Evolutionary conservation across 2,113 vertebrate species (phyloP).

Genomic region (Atractosteus spatula): DNA sequence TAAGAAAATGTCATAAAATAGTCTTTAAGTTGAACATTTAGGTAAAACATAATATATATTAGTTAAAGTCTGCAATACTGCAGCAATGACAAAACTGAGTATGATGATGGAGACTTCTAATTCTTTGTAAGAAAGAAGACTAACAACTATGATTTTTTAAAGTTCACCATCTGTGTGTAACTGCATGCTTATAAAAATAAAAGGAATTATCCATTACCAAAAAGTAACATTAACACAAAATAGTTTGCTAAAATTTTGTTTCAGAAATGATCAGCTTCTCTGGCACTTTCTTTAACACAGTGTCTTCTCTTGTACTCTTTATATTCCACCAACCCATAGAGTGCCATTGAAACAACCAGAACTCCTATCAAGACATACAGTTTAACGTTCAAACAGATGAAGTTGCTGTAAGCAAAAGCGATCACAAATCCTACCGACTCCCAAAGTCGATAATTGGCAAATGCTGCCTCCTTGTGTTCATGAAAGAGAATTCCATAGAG

Average conservation of each 20-base stretch:
- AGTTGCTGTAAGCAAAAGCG: constrained; percentile 84
- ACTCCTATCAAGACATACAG: constrained; percentile 73
- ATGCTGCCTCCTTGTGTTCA: constrained; percentile 82
- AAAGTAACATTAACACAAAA: no score
- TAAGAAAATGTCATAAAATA: no score
- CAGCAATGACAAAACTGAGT: no score
- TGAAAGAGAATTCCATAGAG: constrained; percentile 84
- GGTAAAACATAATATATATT: no score
- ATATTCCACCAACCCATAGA: constrained; percentile 72
- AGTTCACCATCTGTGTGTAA: no score
- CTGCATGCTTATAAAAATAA: no score
- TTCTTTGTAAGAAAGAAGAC: no score
- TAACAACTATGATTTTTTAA: no score
- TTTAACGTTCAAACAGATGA: constrained; percentile 76
- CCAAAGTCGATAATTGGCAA: constrained; percentile 91
- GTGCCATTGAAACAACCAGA: constrained; percentile 58
- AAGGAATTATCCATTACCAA: no score
- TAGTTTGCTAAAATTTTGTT: constrained; percentile 39
- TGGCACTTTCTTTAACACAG: background rate
- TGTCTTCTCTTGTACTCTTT: constrained; percentile 50
- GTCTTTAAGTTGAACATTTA: no score
- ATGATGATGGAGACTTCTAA: no score
- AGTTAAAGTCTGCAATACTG: no score
- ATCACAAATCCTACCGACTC: constrained; percentile 86
- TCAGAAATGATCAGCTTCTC: background rate